phyloP scores from a whole-genome alignment of 2,113 vertebrate species.

The Dasyurus viverrinus region DNA sequence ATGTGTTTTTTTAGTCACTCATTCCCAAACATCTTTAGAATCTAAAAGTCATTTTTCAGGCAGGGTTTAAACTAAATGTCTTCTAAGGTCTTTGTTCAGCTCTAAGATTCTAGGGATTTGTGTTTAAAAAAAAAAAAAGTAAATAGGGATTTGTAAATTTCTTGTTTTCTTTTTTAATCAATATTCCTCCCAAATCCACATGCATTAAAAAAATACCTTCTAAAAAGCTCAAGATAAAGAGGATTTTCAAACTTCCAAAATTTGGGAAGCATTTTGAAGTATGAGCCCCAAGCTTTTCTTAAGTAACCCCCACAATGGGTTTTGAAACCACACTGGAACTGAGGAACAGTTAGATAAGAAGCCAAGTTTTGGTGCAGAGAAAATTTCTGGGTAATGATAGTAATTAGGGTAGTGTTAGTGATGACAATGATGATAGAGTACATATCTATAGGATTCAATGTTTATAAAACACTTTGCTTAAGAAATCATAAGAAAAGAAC shows the following conservation, averaged over 20 bases:
- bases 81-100: neutral
- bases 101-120: neutral
- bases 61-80: neutral
- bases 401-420: neutral
- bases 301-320: neutral
- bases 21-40: neutral
- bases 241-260: constrained; percentile 21
- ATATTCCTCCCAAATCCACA: constrained; percentile 1
- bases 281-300: neutral
- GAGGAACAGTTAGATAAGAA: neutral
- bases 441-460: neutral
- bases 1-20: accelerated
- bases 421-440: neutral
- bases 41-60: neutral
- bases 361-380: neutral
- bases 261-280: constrained; percentile 25
- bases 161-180: neutral
- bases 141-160: neutral
- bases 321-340: neutral
- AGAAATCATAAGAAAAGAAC: neutral
- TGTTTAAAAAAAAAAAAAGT: neutral
- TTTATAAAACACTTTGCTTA: neutral
- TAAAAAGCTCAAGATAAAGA: neutral
- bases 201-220: neutral
- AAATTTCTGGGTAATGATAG: neutral